A percentile compares a stretch with the other conserved stretches of the same genome.
Conservation (phyloP, 2,113 vertebrate species). For the Limnothrissa miodon region DNA sequence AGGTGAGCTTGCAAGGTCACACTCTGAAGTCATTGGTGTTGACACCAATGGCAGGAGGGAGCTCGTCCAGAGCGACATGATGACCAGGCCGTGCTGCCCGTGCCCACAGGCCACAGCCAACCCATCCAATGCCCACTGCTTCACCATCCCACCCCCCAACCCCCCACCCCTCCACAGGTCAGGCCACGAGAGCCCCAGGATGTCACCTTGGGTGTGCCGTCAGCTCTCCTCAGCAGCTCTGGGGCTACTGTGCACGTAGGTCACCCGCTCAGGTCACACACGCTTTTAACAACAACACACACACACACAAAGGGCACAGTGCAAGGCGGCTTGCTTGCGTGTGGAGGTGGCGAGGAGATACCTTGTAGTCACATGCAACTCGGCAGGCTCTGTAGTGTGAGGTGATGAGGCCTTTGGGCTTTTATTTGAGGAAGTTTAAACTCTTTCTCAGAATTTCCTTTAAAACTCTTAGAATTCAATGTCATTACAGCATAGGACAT, state of each 20-base stretch:
- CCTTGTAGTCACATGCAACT: not conserved
- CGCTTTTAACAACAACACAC: not conserved
- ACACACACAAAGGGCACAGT: not conserved
- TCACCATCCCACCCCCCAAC: constrained; percentile 40
- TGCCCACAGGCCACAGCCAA: constrained; percentile 24
- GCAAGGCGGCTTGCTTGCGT: not conserved
- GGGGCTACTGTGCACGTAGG: constrained; percentile 37
- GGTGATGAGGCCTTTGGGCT: not conserved
- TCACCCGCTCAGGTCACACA: constrained; percentile 29
- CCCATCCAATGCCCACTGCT: constrained; percentile 26
- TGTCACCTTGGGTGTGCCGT: constrained; percentile 57
- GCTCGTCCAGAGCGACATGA: constrained; percentile 51
- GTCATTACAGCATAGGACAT: not conserved
- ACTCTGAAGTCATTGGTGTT: constrained; percentile 68
- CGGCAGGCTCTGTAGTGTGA: not conserved
- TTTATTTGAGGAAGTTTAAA: not conserved
- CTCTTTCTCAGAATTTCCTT: not conserved
- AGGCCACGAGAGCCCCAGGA: constrained; percentile 37
- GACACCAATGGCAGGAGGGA: constrained; percentile 64
- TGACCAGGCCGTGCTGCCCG: constrained; percentile 41
- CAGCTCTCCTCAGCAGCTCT: constrained; percentile 46
- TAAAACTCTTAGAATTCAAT: not conserved
- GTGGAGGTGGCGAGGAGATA: not conserved
- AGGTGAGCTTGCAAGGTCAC: constrained; percentile 77
- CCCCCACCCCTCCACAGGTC: constrained; percentile 45